Evolutionary conservation across 2,888 invertebrate species (phyloP), one percentile per base, ranked within the genome.

Genomic region (Synanthedon formicaeformis): DNA sequence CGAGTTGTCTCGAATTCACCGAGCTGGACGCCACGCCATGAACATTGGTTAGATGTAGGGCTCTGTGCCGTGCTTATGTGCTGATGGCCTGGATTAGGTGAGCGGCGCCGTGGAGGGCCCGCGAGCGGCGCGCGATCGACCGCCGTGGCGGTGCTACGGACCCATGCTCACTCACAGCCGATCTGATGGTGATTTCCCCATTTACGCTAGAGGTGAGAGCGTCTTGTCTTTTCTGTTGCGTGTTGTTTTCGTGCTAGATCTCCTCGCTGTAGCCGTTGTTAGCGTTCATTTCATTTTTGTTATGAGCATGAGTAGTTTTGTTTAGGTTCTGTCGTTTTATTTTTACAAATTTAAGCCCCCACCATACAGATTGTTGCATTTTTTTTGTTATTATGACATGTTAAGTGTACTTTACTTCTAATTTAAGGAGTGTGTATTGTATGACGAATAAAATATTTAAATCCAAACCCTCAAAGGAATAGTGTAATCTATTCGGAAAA

Each of bases 101-200:
- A 85, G 79, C 75, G 72, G 73, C 67, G 70, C 75, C 75, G 83
- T 88, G 88, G 88, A 86, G 80, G 85, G 88, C 77, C 85, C 78
- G 71, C 88, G 88, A 72, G 78, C 78, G 74, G 79, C 73, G 72
- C 84, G 81, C 68, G 82, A 83, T 69, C 81, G 76, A 66, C 81
- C 86, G 80, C 81, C 89, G 73, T 89, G 90, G 73, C 90, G 90
- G 78, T 90, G 90, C 76, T 90, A 90, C 79, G 91, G 90, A 79
- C 90, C 91, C 76, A 94, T 94, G 92, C 89, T 94, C 76, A 94
- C 93, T 62, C 94, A 94, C 88, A 94, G 94, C 78, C 92, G 93
- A 84, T 94, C 94, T 79, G 94, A 94, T 77, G 93, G 94, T 72
- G 94, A 94, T 84, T 94, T 94, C 85, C 94, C 94, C 70, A 91